Conservation (phyloP, 2,888 invertebrate genomes). For the Rhyacophila evoluta region DNA sequence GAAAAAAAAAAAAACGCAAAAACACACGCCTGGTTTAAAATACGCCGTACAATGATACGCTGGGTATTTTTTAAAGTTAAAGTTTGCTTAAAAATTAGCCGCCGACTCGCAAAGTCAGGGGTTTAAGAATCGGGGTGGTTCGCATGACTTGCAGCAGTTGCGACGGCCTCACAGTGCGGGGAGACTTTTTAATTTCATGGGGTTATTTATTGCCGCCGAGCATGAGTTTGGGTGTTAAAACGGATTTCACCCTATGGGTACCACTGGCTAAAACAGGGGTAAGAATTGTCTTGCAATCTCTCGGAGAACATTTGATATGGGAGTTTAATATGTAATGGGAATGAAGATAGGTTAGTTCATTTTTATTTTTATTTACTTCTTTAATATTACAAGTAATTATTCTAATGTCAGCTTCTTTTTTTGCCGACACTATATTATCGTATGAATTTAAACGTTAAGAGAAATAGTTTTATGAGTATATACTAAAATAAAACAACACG, state of each 20-base stretch:
- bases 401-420: too few species aligned
- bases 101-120: constrained; percentile 30
- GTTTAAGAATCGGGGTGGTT: constrained; percentile 33
- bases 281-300: constrained; percentile 12
- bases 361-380: too few species aligned
- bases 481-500: too few species aligned
- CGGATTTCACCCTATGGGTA: constrained; percentile 19
- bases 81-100: constrained; percentile 22
- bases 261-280: background rate
- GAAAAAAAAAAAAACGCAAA: background rate
- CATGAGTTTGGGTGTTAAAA: constrained; percentile 48
- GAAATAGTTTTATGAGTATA: too few species aligned
- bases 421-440: too few species aligned
- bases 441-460: too few species aligned
- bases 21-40: background rate
- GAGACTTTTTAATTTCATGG: constrained; percentile 54
- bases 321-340: background rate
- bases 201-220: constrained; percentile 53
- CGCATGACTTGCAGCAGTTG: constrained; percentile 53
- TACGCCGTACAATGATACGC: background rate
- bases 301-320: background rate
- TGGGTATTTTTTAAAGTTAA: constrained; percentile 2
- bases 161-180: constrained; percentile 29
- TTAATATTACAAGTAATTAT: too few species aligned
- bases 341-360: background rate